Evolutionary conservation across 2,113 vertebrate genomes (phyloP).

Genomic region (Aptenodytes patagonicus): DNA sequence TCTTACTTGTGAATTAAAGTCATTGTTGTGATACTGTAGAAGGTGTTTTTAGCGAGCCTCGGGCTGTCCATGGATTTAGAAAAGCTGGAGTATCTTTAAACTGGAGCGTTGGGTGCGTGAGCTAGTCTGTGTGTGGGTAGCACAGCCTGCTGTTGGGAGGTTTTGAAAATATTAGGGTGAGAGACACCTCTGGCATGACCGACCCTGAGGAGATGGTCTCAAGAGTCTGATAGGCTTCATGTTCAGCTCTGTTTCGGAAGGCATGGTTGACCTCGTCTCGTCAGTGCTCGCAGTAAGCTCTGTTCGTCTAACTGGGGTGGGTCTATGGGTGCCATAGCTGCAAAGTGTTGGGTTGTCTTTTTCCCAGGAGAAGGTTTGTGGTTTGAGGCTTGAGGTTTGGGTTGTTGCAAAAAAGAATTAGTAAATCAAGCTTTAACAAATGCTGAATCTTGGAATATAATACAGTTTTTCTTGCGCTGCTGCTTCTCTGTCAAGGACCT

Average conservation of each 20-base stretch:
- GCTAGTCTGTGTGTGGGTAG: not conserved
- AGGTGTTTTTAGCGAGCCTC: not conserved
- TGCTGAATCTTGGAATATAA: not conserved
- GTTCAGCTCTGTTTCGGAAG: not conserved
- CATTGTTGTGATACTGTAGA: not conserved
- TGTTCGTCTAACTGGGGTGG: fast-evolving
- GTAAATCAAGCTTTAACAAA: not conserved
- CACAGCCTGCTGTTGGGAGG: not conserved
- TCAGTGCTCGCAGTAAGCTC: not conserved
- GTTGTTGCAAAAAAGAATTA: not conserved
- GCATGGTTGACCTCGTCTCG: fast-evolving
- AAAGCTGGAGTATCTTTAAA: not conserved
- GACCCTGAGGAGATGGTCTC: not conserved
- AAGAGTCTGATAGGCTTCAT: not conserved
- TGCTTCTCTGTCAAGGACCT: not conserved
- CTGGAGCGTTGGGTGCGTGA: fast-evolving
- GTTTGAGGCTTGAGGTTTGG: not conserved
- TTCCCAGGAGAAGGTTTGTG: not conserved
- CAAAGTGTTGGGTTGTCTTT: not conserved
- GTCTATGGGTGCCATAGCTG: not conserved
- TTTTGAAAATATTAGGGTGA: not conserved
- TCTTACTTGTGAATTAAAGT: not conserved
- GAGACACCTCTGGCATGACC: not conserved
- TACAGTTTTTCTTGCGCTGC: not conserved
- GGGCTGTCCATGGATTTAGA: not conserved